A percentile compares a stretch with the other conserved stretches of the same genome.
phyloP scores from a whole-genome alignment of 2,113 vertebrate species.

The Campylomormyrus numenius region DNA sequence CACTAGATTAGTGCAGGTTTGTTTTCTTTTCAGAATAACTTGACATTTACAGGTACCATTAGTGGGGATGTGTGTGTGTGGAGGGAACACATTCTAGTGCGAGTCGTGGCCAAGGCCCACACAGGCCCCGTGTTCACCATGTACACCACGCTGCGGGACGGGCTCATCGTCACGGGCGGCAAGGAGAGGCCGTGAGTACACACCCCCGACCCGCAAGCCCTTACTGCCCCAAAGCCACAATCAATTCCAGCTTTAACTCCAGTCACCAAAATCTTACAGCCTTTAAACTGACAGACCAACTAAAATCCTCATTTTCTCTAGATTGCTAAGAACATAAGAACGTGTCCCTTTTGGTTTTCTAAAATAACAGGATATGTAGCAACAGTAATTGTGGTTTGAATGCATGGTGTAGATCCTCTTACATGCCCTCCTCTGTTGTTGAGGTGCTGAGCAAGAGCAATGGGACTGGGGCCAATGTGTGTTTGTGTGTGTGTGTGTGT shows the following conservation, averaged over 20 bases:
- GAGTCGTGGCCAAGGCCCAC: conserved; percentile 96
- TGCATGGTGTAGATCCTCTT: background rate
- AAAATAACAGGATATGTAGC: background rate
- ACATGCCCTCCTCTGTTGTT: background rate
- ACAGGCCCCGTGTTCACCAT: conserved; percentile 96
- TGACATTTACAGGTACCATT: conserved; percentile 99
- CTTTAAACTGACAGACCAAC: background rate
- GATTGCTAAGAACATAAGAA: background rate
- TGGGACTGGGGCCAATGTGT: background rate
- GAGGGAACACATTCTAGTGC: conserved; percentile 89
- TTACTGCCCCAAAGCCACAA: background rate
- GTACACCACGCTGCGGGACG: conserved; percentile 93
- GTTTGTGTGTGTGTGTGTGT: conserved; percentile 19
- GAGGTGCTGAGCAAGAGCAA: background rate
- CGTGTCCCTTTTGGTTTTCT: background rate
- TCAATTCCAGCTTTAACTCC: background rate
- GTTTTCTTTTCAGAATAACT: conserved; percentile 97
- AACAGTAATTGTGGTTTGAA: background rate
- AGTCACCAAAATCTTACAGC: background rate
- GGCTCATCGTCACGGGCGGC: conserved; percentile 94
- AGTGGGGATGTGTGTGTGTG: conserved; percentile 99
- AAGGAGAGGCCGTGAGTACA: conserved; percentile 93
- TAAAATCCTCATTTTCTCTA: background rate
- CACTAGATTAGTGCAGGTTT: conserved; percentile 75
- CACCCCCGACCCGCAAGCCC: background rate